A percentile compares a stretch with the other conserved stretches of the same genome.
Conservation (phyloP, 92 coral and sea anemone species). For the Hydrozoanthus gracilis region DNA sequence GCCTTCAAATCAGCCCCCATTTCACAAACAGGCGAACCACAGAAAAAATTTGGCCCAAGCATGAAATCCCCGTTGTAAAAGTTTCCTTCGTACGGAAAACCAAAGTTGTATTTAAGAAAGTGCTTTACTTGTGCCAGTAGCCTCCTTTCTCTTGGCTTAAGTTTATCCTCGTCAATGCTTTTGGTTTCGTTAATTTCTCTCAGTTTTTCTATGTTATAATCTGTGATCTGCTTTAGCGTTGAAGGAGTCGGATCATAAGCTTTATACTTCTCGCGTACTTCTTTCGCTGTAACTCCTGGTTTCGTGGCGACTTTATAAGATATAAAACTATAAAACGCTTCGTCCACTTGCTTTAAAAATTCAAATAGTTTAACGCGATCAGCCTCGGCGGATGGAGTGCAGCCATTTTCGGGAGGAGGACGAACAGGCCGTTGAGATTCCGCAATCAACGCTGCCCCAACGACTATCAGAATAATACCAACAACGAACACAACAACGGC, state of each 20-base stretch:
- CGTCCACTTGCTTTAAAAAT: constrained; percentile 48
- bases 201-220: constrained; percentile 24
- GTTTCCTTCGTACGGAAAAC: constrained; percentile 47
- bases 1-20: constrained; percentile 50
- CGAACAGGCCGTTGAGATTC: constrained; percentile 24
- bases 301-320: constrained; percentile 60
- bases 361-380: constrained; percentile 35
- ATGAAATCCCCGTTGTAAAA: constrained; percentile 67
- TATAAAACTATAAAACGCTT: constrained; percentile 23
- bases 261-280: constrained; percentile 49
- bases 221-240: constrained; percentile 49
- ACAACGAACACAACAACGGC: constrained; percentile 54
- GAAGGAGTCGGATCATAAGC: constrained; percentile 62
- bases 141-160: constrained; percentile 61
- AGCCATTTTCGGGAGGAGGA: constrained; percentile 28
- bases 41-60: constrained; percentile 66
- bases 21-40: constrained; percentile 52
- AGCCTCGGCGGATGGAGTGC: constrained; percentile 61
- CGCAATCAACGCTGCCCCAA: constrained; percentile 55
- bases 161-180: constrained; percentile 38
- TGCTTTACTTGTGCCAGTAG: constrained; percentile 55
- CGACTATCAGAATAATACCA: constrained; percentile 52
- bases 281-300: constrained; percentile 51
- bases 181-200: constrained; percentile 47
- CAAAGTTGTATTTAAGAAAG: constrained; percentile 52